These are phyloP conservation scores for Sialis fuliginosa DNA, from an alignment of 2,888 invertebrate species.

Conservation along the genomic window DNA sequence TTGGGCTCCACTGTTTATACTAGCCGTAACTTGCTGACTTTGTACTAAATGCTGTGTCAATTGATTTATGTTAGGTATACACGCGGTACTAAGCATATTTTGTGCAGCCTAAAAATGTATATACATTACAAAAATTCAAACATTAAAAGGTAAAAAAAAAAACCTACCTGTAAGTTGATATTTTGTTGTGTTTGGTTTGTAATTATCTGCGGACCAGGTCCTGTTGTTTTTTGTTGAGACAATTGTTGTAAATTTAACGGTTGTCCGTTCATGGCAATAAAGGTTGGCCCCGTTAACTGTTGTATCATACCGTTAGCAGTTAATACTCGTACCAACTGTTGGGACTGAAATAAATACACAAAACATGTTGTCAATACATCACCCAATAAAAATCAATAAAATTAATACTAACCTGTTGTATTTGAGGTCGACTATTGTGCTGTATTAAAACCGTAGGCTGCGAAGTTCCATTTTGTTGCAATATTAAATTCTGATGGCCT, in stretches of 20 bases:
- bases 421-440: constrained; percentile 14
- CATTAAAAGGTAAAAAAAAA: too few relatives aligned
- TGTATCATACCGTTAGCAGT: constrained; percentile 41
- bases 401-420: constrained; percentile 4
- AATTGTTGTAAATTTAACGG: constrained; percentile 7
- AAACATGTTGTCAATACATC: not conserved
- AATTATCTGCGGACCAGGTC: constrained; percentile 1
- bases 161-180: not conserved
- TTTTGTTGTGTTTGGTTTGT: constrained; percentile 4
- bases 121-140: too few relatives aligned
- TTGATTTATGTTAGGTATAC: constrained; percentile 1
- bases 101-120: too few relatives aligned
- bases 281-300: constrained; percentile 30
- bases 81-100: not conserved
- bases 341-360: constrained; percentile 21
- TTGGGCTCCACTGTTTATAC: not conserved
- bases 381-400: not conserved
- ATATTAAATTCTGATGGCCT: constrained; percentile 8
- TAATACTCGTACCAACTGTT: constrained; percentile 39
- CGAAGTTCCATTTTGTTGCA: constrained; percentile 5
- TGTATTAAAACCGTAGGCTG: constrained; percentile 6
- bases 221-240: constrained; percentile 4
- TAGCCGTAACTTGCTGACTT: not conserved
- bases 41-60: constrained; percentile 4
- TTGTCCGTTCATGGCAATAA: constrained; percentile 17